Evolutionary conservation across 2,113 vertebrate species (phyloP).

Genomic region (Varanus komodoensis): DNA sequence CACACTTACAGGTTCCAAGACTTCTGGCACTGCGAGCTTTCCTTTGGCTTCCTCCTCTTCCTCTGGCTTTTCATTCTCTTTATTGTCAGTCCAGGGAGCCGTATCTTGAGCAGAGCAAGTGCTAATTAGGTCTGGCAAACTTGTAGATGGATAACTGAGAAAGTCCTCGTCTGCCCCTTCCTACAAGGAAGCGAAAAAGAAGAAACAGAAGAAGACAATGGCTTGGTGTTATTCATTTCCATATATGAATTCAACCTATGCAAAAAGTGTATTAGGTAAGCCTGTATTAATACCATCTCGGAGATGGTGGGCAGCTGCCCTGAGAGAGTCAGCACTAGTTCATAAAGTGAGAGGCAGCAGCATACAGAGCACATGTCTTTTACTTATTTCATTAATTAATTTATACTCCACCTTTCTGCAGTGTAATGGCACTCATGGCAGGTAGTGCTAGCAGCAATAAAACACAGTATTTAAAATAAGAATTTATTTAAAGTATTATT

Average conservation of each 20-base stretch:
- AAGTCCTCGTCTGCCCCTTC: conserved; percentile 75
- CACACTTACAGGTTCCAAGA: conserved; percentile 80
- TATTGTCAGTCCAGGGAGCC: conserved; percentile 80
- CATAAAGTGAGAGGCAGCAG: background rate
- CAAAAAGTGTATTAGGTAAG: background rate
- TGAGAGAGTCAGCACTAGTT: background rate
- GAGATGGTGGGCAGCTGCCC: background rate
- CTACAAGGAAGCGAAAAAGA: background rate
- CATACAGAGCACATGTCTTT: background rate
- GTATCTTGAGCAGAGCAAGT: conserved; percentile 81
- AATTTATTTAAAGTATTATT: too few species aligned
- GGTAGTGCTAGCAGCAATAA: too few species aligned
- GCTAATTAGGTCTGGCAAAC: conserved; percentile 92
- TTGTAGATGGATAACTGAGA: conserved; percentile 88
- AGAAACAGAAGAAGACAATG: background rate
- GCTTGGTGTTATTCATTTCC: background rate
- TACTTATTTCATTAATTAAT: too few species aligned
- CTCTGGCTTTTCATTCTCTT: conserved; percentile 83
- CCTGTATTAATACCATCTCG: background rate
- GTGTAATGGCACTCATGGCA: too few species aligned
- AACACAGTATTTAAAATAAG: too few species aligned
- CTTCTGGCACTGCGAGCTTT: conserved; percentile 65
- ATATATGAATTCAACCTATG: background rate
- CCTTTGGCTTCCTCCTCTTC: conserved; percentile 77
- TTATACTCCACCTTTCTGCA: too few species aligned